These are phyloP conservation scores for Holothuria leucospilota DNA, from an alignment of 53 echinoderm and acorn worm genomes.

Conservation along the genomic window DNA sequence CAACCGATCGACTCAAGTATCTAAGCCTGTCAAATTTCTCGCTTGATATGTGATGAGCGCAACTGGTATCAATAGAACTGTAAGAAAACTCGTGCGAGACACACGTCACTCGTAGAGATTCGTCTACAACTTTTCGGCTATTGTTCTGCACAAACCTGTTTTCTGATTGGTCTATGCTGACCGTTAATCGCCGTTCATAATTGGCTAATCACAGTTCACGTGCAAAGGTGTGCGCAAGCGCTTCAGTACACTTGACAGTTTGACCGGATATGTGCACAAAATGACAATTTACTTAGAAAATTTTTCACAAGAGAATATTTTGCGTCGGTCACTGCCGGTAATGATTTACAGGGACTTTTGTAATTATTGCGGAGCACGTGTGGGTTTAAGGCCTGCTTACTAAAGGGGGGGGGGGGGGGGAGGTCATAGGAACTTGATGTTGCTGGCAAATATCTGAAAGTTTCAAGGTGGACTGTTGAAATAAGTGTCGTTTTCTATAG, in stretches of 20 bases:
- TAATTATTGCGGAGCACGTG: too few species aligned
- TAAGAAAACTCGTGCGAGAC: conserved; percentile 29
- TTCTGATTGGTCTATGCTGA: conserved; percentile 29
- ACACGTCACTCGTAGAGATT: conserved; percentile 15
- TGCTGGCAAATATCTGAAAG: too few species aligned
- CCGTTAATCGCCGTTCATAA: neutral
- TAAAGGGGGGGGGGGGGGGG: too few species aligned
- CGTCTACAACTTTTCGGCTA: conserved; percentile 10
- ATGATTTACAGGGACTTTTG: too few species aligned
- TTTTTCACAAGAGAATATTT: too few species aligned
- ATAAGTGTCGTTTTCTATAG: too few species aligned
- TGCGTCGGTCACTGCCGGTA: too few species aligned
- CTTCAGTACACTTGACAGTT: neutral
- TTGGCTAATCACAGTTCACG: neutral
- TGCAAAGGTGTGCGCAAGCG: neutral
- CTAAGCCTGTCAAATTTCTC: conserved; percentile 30
- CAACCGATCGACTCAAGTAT: conserved; percentile 31
- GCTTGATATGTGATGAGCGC: conserved; percentile 33
- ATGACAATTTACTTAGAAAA: too few species aligned
- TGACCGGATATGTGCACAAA: too few species aligned
- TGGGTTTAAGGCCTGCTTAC: too few species aligned
- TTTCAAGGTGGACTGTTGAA: too few species aligned
- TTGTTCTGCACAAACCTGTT: conserved; percentile 21
- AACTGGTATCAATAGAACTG: conserved; percentile 21
- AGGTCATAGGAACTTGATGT: too few species aligned